Conservation (phyloP, 2,797 vertebrate genomes). For the Enteromius afrohamiltoni region DNA sequence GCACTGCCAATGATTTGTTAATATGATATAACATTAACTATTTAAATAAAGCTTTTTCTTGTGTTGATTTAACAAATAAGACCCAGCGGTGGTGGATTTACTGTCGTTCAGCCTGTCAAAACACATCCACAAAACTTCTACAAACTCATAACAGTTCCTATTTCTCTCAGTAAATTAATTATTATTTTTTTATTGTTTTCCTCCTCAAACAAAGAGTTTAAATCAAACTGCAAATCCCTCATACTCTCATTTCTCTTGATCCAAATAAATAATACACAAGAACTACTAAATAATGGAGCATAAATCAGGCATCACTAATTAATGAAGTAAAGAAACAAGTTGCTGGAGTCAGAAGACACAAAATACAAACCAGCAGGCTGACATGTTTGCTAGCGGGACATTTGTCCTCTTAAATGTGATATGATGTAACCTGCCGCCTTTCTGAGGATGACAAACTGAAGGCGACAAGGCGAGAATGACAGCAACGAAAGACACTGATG, state of each 20-base stretch:
- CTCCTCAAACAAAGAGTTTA: background rate
- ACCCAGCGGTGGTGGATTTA: conserved; percentile 1
- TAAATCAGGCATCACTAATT: conserved; percentile 15
- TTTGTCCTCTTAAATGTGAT: background rate
- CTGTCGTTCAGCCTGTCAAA: conserved; percentile 22
- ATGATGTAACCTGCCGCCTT: background rate
- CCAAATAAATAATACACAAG: conserved; percentile 16
- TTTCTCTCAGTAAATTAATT: background rate
- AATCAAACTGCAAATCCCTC: conserved; percentile 4
- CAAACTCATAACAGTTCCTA: background rate
- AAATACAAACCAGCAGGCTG: conserved; percentile 49
- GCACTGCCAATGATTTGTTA: background rate
- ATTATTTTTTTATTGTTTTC: background rate
- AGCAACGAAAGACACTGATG: background rate
- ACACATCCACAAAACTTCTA: background rate
- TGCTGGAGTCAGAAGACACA: background rate
- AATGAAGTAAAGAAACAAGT: conserved; percentile 34
- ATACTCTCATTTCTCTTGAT: background rate
- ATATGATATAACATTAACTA: background rate
- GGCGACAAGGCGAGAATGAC: background rate
- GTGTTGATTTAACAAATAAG: conserved; percentile 23
- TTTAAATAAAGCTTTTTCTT: background rate
- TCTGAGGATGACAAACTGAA: background rate
- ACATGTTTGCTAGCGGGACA: conserved; percentile 1
- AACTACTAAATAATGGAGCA: conserved; percentile 35